A percentile compares a stretch with the other conserved stretches of the same genome.
Conservation (phyloP, 2,113 vertebrate genomes). For the Sylvietta virens region DNA sequence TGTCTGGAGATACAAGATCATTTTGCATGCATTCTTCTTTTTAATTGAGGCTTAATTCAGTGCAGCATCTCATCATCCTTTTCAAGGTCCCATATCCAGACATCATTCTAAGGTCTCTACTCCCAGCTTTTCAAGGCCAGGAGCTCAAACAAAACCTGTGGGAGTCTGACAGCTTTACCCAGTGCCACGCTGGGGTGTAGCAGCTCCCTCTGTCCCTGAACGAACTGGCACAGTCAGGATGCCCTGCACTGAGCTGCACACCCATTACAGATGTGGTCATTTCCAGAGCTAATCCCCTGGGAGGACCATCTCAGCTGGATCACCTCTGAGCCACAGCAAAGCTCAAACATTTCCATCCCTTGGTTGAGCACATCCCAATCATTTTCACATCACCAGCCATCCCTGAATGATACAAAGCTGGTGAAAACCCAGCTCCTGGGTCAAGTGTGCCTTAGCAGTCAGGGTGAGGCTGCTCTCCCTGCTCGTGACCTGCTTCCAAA, state of each 20-base stretch:
- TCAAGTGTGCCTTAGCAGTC: background rate
- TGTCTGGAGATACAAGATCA: background rate
- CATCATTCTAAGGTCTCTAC: background rate
- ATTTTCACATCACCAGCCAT: background rate
- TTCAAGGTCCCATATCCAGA: background rate
- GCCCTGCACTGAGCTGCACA: background rate
- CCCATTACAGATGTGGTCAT: background rate
- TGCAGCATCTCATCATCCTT: background rate
- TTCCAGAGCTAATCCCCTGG: background rate
- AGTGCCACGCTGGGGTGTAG: background rate
- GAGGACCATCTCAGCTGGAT: background rate
- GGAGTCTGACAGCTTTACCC: background rate
- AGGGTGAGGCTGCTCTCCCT: background rate
- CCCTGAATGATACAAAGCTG: background rate
- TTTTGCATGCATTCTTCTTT: background rate
- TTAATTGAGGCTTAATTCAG: background rate
- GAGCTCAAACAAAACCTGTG: background rate
- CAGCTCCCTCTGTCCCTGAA: background rate
- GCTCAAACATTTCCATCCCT: background rate
- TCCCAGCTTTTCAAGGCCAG: background rate
- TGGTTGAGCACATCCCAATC: rapidly evolving
- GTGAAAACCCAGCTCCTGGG: background rate
- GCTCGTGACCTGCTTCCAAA: background rate
- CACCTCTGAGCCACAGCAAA: background rate
- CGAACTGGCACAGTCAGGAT: background rate